Percentiles rank a stretch among this genome's conserved stretches.
Evolutionary conservation across 2,797 vertebrate genomes (phyloP).

Genomic region (Gobio occitaniae): DNA sequence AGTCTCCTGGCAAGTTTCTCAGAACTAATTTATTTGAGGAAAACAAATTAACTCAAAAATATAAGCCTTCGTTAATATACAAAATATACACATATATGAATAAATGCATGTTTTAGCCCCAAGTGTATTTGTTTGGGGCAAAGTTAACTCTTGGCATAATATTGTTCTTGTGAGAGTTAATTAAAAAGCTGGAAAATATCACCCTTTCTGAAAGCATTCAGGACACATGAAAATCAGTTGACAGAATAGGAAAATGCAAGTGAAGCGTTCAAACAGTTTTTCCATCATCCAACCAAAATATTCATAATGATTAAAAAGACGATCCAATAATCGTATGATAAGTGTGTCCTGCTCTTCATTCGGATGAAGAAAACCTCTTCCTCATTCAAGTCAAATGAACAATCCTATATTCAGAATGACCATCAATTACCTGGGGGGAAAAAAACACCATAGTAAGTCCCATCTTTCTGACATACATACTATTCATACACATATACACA

Average conservation of each 20-base stretch:
- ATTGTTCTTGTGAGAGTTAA: background rate
- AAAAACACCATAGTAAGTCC: background rate
- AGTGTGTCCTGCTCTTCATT: background rate
- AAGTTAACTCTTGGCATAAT: background rate
- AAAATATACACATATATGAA: conserved; percentile 6
- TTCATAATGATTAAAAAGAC: conserved; percentile 1
- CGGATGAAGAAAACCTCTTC: background rate
- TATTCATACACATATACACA: too few relatives aligned
- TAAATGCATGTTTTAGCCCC: background rate
- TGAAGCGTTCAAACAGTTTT: background rate
- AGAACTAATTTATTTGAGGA: background rate
- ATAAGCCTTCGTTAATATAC: background rate
- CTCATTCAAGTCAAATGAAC: background rate
- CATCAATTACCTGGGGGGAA: background rate
- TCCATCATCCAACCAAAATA: background rate
- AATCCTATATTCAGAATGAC: background rate
- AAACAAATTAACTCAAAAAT: background rate
- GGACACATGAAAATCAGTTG: background rate
- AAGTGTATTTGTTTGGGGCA: background rate
- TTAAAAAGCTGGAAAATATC: background rate
- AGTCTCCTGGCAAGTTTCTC: background rate
- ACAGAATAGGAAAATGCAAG: background rate
- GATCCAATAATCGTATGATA: background rate
- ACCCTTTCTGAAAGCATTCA: background rate
- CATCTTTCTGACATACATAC: conserved; percentile 1